Conservation (phyloP, 2,888 invertebrate species). For the Aphidius colemani region DNA sequence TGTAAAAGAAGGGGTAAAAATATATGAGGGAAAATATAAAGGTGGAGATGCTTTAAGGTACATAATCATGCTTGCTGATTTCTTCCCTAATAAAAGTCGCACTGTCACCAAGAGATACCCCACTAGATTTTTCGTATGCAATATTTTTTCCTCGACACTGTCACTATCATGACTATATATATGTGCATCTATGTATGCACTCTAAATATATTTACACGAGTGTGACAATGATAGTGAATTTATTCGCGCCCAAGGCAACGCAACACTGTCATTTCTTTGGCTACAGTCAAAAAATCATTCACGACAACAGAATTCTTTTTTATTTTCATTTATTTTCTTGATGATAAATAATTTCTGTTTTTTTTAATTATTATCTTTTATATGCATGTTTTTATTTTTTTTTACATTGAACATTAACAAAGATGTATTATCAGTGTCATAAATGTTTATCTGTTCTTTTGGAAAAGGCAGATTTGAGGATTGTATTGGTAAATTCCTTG, state of each 20-base stretch:
- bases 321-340: slow-evolving; percentile 8
- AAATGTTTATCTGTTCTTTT: too few relatives aligned
- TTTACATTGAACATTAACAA: too few relatives aligned
- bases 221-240: slow-evolving; percentile 38
- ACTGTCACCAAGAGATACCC: slow-evolving; percentile 45
- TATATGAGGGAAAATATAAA: slow-evolving; percentile 26
- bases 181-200: slow-evolving; percentile 16
- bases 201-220: slow-evolving; percentile 25
- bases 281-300: slow-evolving; percentile 37
- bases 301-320: slow-evolving; percentile 35
- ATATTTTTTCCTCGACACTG: slow-evolving; percentile 26
- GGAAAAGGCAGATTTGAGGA: too few relatives aligned
- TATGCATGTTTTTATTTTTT: too few relatives aligned
- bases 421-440: too few relatives aligned
- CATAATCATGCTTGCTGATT: slow-evolving; percentile 60
- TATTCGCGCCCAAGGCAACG: slow-evolving; percentile 25
- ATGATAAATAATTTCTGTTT: neutral
- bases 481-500: too few relatives aligned
- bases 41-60: slow-evolving; percentile 56
- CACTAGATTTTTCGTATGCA: slow-evolving; percentile 24
- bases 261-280: neutral
- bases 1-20: slow-evolving; percentile 20
- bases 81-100: slow-evolving; percentile 61
- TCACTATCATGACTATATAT: slow-evolving; percentile 21
- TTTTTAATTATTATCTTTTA: too few relatives aligned